These are phyloP conservation scores for Drosophila arizonae DNA, from an alignment of 1,140 invertebrate genomes.

Conservation along the genomic window DNA sequence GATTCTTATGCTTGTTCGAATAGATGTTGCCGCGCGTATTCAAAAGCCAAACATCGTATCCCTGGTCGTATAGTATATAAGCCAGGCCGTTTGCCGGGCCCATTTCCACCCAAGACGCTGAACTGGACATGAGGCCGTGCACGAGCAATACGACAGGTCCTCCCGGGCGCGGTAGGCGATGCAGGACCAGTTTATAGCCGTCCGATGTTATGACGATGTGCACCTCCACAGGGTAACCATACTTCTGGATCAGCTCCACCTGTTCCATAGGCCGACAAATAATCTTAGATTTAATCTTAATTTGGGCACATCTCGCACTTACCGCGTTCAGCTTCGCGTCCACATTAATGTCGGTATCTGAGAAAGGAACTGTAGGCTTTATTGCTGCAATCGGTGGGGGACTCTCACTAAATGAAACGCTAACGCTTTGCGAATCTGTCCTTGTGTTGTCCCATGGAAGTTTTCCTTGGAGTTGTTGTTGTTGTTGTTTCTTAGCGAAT, in stretches of 20 bases:
- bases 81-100: slow-evolving; percentile 83
- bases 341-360: not conserved
- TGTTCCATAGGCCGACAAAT: slow-evolving; percentile 1
- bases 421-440: too few relatives aligned
- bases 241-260: slow-evolving; percentile 80
- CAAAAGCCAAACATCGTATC: slow-evolving; percentile 89
- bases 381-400: too few relatives aligned
- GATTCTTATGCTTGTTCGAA: slow-evolving; percentile 84
- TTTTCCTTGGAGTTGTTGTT: too few relatives aligned
- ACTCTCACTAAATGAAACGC: too few relatives aligned
- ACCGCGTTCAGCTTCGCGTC: not conserved
- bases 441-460: too few relatives aligned
- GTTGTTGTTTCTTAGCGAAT: too few relatives aligned
- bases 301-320: not conserved
- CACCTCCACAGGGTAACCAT: slow-evolving; percentile 85
- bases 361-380: too few relatives aligned
- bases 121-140: slow-evolving; percentile 86
- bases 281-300: not conserved
- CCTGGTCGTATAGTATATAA: slow-evolving; percentile 86
- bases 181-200: slow-evolving; percentile 84
- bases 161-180: slow-evolving; percentile 68
- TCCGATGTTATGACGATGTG: slow-evolving; percentile 83
- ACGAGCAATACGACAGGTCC: slow-evolving; percentile 85
- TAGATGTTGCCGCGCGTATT: slow-evolving; percentile 88
- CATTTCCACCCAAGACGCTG: slow-evolving; percentile 84